Evolutionary conservation across 2,113 vertebrate genomes (phyloP).

Genomic region (Oreochromis tanganicae): DNA sequence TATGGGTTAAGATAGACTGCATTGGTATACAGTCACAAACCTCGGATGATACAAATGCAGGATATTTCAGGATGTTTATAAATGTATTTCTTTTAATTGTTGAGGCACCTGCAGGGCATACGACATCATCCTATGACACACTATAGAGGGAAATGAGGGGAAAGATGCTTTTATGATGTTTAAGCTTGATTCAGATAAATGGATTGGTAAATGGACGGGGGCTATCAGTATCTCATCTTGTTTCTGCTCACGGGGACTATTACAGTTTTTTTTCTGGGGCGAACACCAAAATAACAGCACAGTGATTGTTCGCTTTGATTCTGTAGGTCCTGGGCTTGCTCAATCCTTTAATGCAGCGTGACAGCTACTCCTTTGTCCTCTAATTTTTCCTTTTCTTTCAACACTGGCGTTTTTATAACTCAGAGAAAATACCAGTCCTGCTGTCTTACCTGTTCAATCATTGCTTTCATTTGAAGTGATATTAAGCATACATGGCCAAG

Average conservation of each 20-base stretch:
- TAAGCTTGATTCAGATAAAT: constrained; percentile 21
- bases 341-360: constrained; percentile 18
- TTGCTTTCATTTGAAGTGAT: not conserved
- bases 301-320: not conserved
- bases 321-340: not conserved
- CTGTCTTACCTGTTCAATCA: not conserved
- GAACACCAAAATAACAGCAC: constrained; percentile 30
- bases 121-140: not conserved
- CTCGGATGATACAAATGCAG: not conserved
- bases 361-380: not conserved
- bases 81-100: constrained; percentile 1
- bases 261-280: not conserved
- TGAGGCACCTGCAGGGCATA: not conserved
- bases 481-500: not conserved
- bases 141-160: not conserved
- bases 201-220: constrained; percentile 21
- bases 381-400: not conserved
- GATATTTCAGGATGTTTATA: not conserved
- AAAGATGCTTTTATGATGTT: not conserved
- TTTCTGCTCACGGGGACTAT: not conserved
- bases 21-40: not conserved
- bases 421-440: not conserved
- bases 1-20: not conserved
- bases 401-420: not conserved
- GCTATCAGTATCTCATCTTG: constrained; percentile 25